Conservation (phyloP, 2,113 vertebrate genomes). For the Aspidoscelis tigris region DNA sequence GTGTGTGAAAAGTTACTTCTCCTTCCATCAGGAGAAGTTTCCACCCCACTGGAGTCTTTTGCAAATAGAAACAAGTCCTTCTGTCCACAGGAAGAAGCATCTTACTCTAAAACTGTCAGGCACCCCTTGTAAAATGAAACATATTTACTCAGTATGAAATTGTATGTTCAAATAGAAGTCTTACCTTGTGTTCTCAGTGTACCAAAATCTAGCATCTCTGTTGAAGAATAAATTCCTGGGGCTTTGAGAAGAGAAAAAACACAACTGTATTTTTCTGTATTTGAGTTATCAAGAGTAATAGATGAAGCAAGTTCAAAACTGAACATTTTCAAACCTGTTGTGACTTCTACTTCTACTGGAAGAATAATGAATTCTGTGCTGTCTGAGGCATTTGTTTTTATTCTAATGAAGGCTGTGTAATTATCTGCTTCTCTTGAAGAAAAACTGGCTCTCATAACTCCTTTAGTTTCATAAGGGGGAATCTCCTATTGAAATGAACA, state of each 20-base stretch:
- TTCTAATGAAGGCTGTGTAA: conserved; percentile 97
- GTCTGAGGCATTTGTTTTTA: conserved; percentile 95
- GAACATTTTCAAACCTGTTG: conserved; percentile 83
- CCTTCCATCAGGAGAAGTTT: not conserved
- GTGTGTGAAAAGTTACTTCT: not conserved
- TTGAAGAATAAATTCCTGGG: conserved; percentile 87
- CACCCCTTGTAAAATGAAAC: not conserved
- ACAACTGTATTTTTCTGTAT: conserved; percentile 35
- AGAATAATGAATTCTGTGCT: conserved; percentile 95
- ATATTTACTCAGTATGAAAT: conserved; percentile 5
- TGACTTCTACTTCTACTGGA: conserved; percentile 97
- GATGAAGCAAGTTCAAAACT: not conserved
- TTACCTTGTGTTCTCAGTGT: conserved; percentile 96
- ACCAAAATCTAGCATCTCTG: conserved; percentile 98
- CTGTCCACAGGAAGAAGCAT: not conserved
- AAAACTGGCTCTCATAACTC: conserved; percentile 99
- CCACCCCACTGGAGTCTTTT: not conserved
- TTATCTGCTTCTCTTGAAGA: conserved; percentile 97
- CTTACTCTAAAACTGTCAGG: not conserved
- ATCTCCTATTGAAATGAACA: conserved; percentile 85
- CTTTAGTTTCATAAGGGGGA: conserved; percentile 97
- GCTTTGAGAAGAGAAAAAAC: conserved; percentile 65
- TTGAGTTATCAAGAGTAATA: conserved; percentile 20
- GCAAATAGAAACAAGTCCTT: not conserved
- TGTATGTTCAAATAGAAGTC: not conserved